Base-by-base conservation (phyloP, 2,888 invertebrate genomes). In the Antitype chi region DNA sequence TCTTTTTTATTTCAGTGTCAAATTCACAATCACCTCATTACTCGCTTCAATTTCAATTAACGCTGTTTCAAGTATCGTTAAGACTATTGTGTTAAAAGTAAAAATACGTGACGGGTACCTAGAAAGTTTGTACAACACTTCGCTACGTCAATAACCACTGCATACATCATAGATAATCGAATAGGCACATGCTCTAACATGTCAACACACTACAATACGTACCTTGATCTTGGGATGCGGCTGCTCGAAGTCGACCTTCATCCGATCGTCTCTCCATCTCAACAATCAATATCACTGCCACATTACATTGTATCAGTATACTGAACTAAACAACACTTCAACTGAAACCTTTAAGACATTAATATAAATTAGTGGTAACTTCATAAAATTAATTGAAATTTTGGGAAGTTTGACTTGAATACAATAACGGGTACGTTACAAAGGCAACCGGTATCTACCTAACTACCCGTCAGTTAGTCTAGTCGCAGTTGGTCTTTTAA, bases 191-290 rank as follows among this genome's bases (percentile, higher is more conserved):
- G 55, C 62, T 53, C 71, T 15, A 62, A n/a, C 38, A 57, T 25
- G 47, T 59, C 32, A 70, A 72, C 43, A 69, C 43, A 23, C 32
- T 28, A 47, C 23, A 69, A 68, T 70, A 90, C 91, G 88, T 91
- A 92, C 96, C 95, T 94, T 94, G 94, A 84, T 96, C 96, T 81
- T 94, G 95, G 66, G 94, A 94, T 80, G 93, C 91, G 47, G 94
- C 90, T 80, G 94, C 90, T 91, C 95, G 92, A 67, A 92, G 88
- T 92, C 94, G 93, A 81, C 92, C 91, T 73, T 95, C 96, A 85
- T 96, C 96, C 81, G 90, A 87, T 85, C 95, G 92, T 85, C 93
- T 95, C 94, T 96, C 96, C 96, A 96, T 96, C 85, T 93, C 95
- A 94, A 80, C 92, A 92, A 90, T 90, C 88, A 83, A 91, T 92